A percentile compares a stretch with the other conserved stretches of the same genome.
Conservation (phyloP, 2,797 vertebrate species). For the Bovichtus variegatus region DNA sequence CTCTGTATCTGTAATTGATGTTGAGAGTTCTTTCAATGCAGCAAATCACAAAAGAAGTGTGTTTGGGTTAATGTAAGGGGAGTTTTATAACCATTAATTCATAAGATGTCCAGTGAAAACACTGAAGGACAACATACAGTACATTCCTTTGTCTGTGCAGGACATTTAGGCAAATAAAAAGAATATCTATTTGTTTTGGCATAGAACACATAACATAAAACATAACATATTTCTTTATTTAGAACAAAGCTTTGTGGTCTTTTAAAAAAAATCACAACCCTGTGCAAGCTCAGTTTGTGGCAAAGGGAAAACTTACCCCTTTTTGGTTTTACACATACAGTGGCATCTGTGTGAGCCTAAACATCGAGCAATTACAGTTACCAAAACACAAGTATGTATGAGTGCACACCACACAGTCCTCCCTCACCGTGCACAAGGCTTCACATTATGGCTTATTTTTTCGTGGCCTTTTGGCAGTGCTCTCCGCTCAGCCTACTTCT, state of each 20-base stretch:
- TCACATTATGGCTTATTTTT: conserved; percentile 48
- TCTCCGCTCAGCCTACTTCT: conserved; percentile 82
- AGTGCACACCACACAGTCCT: not conserved
- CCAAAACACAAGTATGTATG: not conserved
- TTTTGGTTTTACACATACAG: not conserved
- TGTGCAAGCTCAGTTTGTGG: no score
- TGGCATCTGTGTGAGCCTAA: not conserved
- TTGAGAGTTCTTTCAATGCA: not conserved
- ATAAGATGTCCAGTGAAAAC: not conserved
- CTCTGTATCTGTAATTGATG: not conserved
- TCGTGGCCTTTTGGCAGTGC: conserved; percentile 56
- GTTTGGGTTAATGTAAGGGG: not conserved
- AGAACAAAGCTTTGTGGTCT: not conserved
- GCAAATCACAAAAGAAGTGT: not conserved
- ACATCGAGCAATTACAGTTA: not conserved
- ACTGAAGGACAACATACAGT: not conserved
- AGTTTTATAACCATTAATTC: not conserved
- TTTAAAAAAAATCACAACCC: no score
- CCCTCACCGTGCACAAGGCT: conserved; percentile 27
- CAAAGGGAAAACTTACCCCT: not conserved
- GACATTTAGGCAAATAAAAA: not conserved
- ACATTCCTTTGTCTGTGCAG: not conserved
- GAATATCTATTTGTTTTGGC: not conserved
- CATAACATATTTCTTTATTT: not conserved
- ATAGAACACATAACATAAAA: not conserved